Conservation (phyloP, 2,888 invertebrate genomes). For the Acholoe squamosa region DNA sequence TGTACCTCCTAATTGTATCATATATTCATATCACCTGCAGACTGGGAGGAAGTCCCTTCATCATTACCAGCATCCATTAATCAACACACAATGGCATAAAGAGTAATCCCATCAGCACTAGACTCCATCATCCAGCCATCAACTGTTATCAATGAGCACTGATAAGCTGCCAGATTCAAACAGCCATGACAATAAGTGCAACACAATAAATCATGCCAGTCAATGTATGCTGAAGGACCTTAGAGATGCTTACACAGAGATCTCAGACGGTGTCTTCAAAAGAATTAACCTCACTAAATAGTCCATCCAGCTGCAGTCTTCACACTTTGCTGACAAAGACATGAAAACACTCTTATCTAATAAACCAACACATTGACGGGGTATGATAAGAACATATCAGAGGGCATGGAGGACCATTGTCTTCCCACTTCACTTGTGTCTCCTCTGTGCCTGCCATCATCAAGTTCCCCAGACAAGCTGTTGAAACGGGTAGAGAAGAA, state of each 20-base stretch:
- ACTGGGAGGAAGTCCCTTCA: no score
- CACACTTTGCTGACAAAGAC: constrained; percentile 35
- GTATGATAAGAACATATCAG: not conserved
- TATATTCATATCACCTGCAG: no score
- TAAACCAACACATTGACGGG: not conserved
- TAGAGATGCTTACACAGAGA: not conserved
- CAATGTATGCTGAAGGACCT: no score
- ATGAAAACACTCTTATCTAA: constrained; percentile 27
- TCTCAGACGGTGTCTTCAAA: not conserved
- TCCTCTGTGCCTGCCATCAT: not conserved
- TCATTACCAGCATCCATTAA: no score
- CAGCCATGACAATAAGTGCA: no score
- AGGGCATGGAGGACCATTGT: not conserved
- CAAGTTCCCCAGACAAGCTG: constrained; percentile 6
- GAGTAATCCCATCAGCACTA: no score
- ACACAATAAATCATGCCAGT: no score
- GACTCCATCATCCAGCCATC: no score
- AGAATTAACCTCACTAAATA: constrained; percentile 28
- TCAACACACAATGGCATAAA: no score
- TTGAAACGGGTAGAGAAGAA: not conserved
- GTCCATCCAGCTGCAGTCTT: not conserved
- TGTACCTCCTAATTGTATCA: no score
- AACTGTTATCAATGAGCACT: no score
- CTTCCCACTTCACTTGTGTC: not conserved
- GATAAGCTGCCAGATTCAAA: no score